Base-by-base conservation (phyloP, 2,888 invertebrate genomes). In the Eledona agricola region DNA sequence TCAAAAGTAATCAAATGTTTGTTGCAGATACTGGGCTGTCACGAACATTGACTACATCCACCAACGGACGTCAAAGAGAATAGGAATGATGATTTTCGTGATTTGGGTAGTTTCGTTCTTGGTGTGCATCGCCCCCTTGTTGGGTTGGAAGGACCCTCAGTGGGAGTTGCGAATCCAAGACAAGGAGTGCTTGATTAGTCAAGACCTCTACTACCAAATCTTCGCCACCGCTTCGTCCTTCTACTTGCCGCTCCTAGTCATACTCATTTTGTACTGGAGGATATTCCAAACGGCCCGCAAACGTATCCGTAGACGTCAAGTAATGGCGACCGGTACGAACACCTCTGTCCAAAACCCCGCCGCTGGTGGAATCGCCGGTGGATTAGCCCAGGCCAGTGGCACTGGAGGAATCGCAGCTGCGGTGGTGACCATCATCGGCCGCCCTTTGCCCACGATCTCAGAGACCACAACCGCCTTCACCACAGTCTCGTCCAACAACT, bases 171-270 rank as follows among this genome's bases (percentile, higher is more conserved):
- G 86, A 28, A 80, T 85, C 20, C 80, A 83, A 64, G 85, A 88
- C 67, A 81, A 84, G 64, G 81, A 83, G 62, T 89, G 89, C 72
- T 81, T 91, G 45, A 90, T 95, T 62, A 92, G 90, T 68, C 94
- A 94, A 72, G 91, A 92, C 69, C 81, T 89, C 55, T 85, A 86
- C 58, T 88, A 88, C 72, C 91, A 94, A 79, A 87, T 94, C 70
- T 94, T 93, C 72, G 93, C 93, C 17, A 95, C 94, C 0, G 86
- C 89, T 16, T 90, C 91, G 16, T 93, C 94, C 22, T 96, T 96
- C 78, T 96, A 94, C 76, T 84, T 93, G 58, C 96, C 96, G 13
- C 83, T 95, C 31, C 29, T 54, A 9, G 86, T 93, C 42, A 94
- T 96, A 72, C 83, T 96, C 62, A 84, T 92, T 68, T 82, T 96